phyloP scores from a whole-genome alignment of 2,113 vertebrate species.

The Oreochromis spilurus region DNA sequence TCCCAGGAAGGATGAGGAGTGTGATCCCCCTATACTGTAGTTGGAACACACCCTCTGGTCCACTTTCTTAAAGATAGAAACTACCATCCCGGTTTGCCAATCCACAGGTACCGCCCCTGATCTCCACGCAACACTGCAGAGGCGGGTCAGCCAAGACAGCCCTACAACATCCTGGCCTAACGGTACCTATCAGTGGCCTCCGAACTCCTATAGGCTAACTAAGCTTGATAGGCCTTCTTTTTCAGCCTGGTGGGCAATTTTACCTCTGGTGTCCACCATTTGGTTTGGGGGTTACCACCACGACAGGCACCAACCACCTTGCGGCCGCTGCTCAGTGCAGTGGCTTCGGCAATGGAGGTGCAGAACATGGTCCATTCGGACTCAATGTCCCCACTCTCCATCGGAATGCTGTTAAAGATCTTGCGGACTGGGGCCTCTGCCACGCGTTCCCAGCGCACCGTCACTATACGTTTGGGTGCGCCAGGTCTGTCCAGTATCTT shows the following conservation, averaged over 20 bases:
- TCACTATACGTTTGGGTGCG: background rate
- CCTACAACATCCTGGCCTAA: background rate
- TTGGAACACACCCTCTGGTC: background rate
- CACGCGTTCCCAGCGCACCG: background rate
- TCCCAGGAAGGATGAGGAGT: background rate
- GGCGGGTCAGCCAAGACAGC: rapidly evolving
- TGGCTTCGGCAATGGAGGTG: background rate
- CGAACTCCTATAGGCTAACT: background rate
- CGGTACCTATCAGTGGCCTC: background rate
- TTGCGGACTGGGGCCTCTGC: background rate
- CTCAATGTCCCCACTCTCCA: background rate
- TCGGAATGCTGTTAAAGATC: background rate
- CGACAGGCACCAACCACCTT: background rate
- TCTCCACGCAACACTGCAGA: background rate
- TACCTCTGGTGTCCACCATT: background rate
- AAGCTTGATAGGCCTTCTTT: background rate
- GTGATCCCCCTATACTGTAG: background rate
- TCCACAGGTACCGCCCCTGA: rapidly evolving
- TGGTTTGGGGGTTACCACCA: background rate
- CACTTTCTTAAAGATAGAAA: background rate
- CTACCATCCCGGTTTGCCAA: background rate
- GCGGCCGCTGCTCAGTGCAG: rapidly evolving
- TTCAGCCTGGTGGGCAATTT: background rate
- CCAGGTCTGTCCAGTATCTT: background rate
- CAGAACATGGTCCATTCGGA: background rate